Base-by-base conservation (phyloP, 1,140 invertebrate species). In the Neelides sp. region DNA sequence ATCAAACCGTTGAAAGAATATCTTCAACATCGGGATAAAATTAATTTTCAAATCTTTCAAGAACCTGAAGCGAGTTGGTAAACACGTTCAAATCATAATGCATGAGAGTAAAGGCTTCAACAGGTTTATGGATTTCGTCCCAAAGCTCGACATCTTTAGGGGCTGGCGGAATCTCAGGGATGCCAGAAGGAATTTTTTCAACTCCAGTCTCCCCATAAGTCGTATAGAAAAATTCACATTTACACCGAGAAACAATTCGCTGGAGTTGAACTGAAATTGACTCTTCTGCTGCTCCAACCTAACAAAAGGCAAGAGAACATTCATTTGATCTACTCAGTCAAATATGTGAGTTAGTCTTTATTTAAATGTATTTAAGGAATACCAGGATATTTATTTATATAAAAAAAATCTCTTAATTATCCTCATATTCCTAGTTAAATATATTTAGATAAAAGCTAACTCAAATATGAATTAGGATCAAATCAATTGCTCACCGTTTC, bases 61-160 rank as follows among this genome's bases (percentile, higher is more conserved):
- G 41, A 61, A 79, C 77, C 69, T 88, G 85, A 54, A 93, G 73
- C 0, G 90, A 93, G 70, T 98, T 98, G 4, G 93, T 97, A 69
- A 86, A 94, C 1, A 97, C 88, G 65, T 98, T 89, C 2, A 98
- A 71, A 70, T 98, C 94, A 64, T 98, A 87, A 73, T 99, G 95
- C 78, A 96, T 94, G 1, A 98, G 71, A 0, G 92, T 98, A 63
- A 98, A 97, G 2, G 90, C 89, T 71, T 98, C 93, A 4, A 94
- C 89, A 13, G 87, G 85, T 24, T 83, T 80, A 62, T 93, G 84
- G 55, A 78, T 76, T 52, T 78, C 75, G 55, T 83, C 80, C 78
- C 82, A 84, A 0, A 77, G 78, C 61, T 84, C 83, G 64, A 83
- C 78, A 4, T 75, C 72, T 1, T 49, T 52, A 1, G 79, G 79